Conservation (phyloP, 2,113 vertebrate species). For the Sander lucioperca region DNA sequence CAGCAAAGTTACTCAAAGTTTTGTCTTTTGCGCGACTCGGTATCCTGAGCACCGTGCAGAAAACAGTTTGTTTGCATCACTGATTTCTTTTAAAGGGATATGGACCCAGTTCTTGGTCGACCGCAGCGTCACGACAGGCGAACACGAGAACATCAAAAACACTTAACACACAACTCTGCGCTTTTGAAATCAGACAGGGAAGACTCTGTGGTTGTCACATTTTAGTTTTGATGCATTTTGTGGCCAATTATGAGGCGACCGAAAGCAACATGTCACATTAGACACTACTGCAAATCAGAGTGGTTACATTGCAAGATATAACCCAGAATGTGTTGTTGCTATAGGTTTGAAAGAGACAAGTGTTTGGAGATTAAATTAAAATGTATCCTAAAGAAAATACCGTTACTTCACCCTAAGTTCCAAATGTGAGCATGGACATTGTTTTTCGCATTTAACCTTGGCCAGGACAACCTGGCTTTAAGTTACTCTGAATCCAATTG, state of each 20-base stretch:
- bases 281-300: constrained; percentile 17
- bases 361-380: neutral
- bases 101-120: constrained; percentile 77
- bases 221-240: constrained; percentile 50
- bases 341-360: neutral
- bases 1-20: constrained; percentile 79
- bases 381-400: neutral
- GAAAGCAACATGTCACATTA: constrained; percentile 20
- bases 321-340: neutral
- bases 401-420: neutral
- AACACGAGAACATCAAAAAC: constrained; percentile 60
- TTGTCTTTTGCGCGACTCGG: constrained; percentile 82
- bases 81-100: constrained; percentile 82
- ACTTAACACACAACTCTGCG: constrained; percentile 50
- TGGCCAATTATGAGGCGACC: constrained; percentile 25
- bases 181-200: constrained; percentile 25
- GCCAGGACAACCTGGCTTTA: constrained; percentile 33
- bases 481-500: constrained; percentile 5
- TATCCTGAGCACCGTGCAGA: constrained; percentile 70
- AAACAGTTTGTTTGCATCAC: constrained; percentile 81
- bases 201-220: constrained; percentile 24
- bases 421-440: neutral
- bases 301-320: neutral
- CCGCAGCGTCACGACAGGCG: constrained; percentile 75
- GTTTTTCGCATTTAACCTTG: constrained; percentile 55